Percentiles rank a stretch among this genome's conserved stretches.
Conservation (phyloP, 1,140 invertebrate genomes). For the Drosophila bocqueti region DNA sequence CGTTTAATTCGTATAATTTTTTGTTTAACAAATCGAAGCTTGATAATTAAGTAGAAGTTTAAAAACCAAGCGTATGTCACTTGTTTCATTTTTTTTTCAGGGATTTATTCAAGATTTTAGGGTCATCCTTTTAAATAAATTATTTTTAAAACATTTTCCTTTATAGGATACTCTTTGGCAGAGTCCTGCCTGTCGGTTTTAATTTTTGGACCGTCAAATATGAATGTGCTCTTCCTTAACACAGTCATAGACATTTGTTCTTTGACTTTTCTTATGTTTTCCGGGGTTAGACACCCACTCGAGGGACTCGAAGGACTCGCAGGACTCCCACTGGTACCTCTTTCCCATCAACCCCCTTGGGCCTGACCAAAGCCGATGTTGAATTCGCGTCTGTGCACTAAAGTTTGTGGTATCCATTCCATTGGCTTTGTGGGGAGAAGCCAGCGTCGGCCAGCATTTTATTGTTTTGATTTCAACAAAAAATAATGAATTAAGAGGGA, state of each 20-base stretch:
- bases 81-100: no score
- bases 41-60: no score
- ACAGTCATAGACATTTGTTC: slow-evolving; percentile 74
- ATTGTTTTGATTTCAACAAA: slow-evolving; percentile 21
- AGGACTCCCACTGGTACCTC: slow-evolving; percentile 5
- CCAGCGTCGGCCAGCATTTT: slow-evolving; percentile 19
- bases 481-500: background rate
- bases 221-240: slow-evolving; percentile 37
- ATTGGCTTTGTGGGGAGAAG: slow-evolving; percentile 20
- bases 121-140: background rate
- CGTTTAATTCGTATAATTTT: no score
- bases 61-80: no score
- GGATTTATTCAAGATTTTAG: no score
- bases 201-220: slow-evolving; percentile 13
- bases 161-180: background rate
- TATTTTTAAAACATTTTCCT: background rate
- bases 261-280: slow-evolving; percentile 80
- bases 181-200: background rate
- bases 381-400: slow-evolving; percentile 16
- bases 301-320: background rate
- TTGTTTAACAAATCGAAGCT: no score
- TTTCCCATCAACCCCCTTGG: background rate
- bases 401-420: slow-evolving; percentile 38
- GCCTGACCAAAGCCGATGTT: slow-evolving; percentile 1
- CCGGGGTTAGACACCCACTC: slow-evolving; percentile 53